Percentiles rank a stretch among this genome's conserved stretches.
phyloP scores from a whole-genome alignment of 30 jellyfish, hydroid and myxozoan genomes.

The Mastigias papua region DNA sequence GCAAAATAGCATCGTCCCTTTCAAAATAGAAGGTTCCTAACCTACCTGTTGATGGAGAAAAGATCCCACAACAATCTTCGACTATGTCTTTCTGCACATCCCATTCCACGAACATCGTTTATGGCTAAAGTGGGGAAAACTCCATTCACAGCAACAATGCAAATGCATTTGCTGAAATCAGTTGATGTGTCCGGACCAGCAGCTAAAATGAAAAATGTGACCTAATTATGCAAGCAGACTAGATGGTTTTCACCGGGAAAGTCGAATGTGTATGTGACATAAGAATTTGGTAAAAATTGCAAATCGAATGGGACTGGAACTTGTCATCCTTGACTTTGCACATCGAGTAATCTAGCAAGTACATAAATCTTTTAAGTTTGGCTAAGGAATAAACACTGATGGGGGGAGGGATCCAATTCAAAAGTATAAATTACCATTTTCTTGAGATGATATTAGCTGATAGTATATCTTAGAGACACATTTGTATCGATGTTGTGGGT shows the following conservation, averaged over 20 bases:
- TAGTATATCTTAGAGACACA: conserved; percentile 28
- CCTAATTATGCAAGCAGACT: no score
- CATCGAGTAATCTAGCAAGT: no score
- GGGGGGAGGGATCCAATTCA: no score
- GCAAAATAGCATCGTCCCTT: background rate
- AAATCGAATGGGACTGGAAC: no score
- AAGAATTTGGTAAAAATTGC: no score
- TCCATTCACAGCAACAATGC: conserved; percentile 62
- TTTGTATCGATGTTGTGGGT: conserved; percentile 39
- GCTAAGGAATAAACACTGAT: background rate
- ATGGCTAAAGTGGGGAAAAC: conserved; percentile 82
- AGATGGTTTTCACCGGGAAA: no score
- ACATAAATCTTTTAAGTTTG: no score
- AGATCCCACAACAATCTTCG: conserved; percentile 75
- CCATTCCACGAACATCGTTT: conserved; percentile 82
- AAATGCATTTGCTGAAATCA: conserved; percentile 12
- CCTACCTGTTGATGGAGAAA: conserved; percentile 78
- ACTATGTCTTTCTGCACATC: conserved; percentile 76
- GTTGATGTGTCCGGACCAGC: background rate
- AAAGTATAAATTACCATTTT: conserved; percentile 11
- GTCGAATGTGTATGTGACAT: no score
- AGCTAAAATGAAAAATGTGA: conserved; percentile 10
- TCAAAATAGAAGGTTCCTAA: background rate
- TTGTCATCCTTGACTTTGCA: no score
- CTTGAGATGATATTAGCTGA: conserved; percentile 42